phyloP scores from a whole-genome alignment of 2,888 invertebrate species.

The Lypha dubia region DNA sequence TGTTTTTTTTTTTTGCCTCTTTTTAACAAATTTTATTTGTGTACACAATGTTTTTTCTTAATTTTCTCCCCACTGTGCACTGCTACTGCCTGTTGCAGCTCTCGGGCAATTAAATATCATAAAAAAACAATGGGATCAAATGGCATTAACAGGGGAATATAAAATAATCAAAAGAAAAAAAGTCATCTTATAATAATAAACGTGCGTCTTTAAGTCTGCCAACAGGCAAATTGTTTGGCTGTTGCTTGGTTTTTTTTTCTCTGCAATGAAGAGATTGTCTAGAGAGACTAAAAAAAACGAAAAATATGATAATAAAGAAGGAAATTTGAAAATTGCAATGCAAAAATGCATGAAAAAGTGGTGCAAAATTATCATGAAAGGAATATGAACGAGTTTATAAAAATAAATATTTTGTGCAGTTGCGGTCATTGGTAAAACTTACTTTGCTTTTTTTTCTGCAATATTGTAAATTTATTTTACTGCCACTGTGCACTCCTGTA shows the following conservation, averaged over 20 bases:
- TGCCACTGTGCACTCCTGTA: conserved; percentile 23
- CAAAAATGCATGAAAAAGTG: conserved; percentile 11
- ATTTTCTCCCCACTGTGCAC: conserved; percentile 29
- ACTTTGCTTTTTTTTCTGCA: conserved; percentile 29
- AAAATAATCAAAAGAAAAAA: conserved; percentile 21
- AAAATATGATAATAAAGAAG: background rate
- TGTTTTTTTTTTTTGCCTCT: no score
- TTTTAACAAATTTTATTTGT: no score
- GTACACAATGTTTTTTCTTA: no score
- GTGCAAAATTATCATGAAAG: conserved; percentile 60
- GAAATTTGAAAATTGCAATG: conserved; percentile 43
- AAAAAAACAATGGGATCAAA: conserved; percentile 60
- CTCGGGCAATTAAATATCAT: conserved; percentile 48
- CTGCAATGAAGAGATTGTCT: background rate
- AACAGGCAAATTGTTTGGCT: conserved; percentile 50
- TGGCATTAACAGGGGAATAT: conserved; percentile 31
- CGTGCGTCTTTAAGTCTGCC: conserved; percentile 67
- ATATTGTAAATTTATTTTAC: conserved; percentile 25
- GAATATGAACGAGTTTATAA: conserved; percentile 11
- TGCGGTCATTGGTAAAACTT: conserved; percentile 57
- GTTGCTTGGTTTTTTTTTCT: conserved; percentile 27
- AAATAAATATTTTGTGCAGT: conserved; percentile 32
- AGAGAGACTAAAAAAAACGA: conserved; percentile 23
- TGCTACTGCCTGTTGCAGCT: conserved; percentile 32
- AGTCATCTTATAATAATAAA: conserved; percentile 50